Evolutionary conservation across 2,797 vertebrate genomes (phyloP), one percentile per base, ranked within the genome.

Genomic region (Falco naumanni): DNA sequence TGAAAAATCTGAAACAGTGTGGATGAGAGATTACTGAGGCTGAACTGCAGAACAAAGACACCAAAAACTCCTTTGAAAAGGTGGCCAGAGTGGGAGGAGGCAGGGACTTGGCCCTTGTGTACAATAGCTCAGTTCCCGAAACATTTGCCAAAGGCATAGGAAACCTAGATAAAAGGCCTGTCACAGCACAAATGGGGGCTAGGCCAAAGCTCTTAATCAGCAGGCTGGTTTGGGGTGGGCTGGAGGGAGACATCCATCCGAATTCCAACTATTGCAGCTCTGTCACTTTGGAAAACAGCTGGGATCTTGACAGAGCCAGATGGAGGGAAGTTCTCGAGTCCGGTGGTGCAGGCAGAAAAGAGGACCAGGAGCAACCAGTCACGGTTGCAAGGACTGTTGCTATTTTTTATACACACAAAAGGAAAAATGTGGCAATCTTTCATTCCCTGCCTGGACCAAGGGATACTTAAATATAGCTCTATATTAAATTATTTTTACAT

Each of bases 131-230:
- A 48, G 74, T 76, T 96, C 86, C 93, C 83, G 71, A 89, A 92
- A 41, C 20, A 2, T 18, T 77, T 90, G 70, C 84, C 78, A 79
- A 77, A 90, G 63, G 78, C 54, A 31, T 20, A 84, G 34, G 34
- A 87, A 90, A 84, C 25, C 45, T 48, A 79, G 71, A 80, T 41
- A 74, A 87, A 87, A 87, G 65, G 54, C 14, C 37, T 87, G 94
- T 80, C 84, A 80, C 92, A 75, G 90, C 71, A 77, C 2, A 71
- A 83, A 41, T 29, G 19, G 37, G 21, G 50, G 45, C 43, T 53
- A 50, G 45, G 86, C 90, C 92, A 95, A 85, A 82, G 48, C 48
- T 92, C 56, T 92, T 96, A 90, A 84, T 54, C 77, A 86, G 77
- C 70, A 77, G 56, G 53, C 56, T 87, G 31, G 10, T 81, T 88